phyloP scores from a whole-genome alignment of 2,113 vertebrate species.

The Phocoena sinus region DNA sequence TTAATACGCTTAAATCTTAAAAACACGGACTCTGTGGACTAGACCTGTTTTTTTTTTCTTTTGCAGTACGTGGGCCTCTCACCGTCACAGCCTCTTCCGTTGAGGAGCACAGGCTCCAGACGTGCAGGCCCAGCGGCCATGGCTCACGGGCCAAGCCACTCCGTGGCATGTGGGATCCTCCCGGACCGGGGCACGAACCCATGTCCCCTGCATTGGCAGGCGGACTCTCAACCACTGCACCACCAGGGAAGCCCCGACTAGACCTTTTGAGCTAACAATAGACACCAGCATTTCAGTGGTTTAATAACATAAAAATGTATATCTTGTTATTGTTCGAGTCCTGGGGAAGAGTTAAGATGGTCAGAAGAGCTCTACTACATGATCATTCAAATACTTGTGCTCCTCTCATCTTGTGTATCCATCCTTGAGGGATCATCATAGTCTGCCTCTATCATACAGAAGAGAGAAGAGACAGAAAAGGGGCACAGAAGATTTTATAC shows the following conservation, averaged over 20 bases:
- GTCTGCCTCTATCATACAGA: neutral
- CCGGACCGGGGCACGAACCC: too few species aligned
- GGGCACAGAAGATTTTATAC: neutral
- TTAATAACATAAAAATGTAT: neutral
- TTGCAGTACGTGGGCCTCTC: too few species aligned
- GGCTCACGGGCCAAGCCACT: too few species aligned
- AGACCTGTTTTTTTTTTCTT: too few species aligned
- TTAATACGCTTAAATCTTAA: neutral
- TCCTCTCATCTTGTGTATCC: neutral
- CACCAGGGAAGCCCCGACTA: too few species aligned
- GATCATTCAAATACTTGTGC: neutral
- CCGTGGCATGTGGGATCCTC: too few species aligned
- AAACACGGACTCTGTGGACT: neutral
- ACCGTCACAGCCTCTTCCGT: fast-evolving
- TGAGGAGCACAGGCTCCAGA: too few species aligned
- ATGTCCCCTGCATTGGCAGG: too few species aligned
- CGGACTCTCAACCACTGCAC: too few species aligned
- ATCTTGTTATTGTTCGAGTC: neutral
- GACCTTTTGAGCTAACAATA: neutral
- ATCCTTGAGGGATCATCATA: neutral
- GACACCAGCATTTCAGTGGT: neutral
- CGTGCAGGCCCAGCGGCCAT: too few species aligned
- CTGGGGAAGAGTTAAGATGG: too few species aligned
- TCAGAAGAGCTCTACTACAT: fast-evolving
- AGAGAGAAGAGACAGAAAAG: neutral